phyloP scores from a whole-genome alignment of 30 jellyfish, hydroid and myxozoan species.

The Hydractinia symbiolongicarpus region DNA sequence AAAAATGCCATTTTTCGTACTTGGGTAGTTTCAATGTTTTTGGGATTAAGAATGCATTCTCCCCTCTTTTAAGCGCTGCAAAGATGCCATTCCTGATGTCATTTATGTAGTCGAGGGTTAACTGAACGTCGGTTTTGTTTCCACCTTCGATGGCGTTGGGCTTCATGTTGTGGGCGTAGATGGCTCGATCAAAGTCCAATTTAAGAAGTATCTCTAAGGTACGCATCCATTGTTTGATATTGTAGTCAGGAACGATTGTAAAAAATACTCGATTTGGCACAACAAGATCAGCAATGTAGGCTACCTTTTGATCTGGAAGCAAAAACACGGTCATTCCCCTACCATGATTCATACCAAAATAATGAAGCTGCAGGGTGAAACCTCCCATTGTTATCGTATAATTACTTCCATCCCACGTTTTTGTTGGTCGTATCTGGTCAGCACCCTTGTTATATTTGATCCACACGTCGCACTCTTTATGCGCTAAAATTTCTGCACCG shows the following conservation, averaged over 20 bases:
- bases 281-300: slow-evolving; percentile 1
- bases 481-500: neutral
- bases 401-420: neutral
- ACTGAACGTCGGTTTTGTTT: too few species aligned
- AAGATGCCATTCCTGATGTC: too few species aligned
- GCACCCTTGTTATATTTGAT: neutral
- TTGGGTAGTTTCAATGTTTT: too few species aligned
- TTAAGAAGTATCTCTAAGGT: neutral
- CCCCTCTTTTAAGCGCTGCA: too few species aligned
- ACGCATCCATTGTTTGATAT: neutral
- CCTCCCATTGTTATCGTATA: neutral
- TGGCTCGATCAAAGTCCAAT: neutral
- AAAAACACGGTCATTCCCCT: neutral
- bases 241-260: neutral
- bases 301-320: neutral
- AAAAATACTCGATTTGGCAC: neutral
- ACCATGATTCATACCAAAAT: neutral
- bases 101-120: too few species aligned
- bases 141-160: too few species aligned
- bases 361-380: neutral
- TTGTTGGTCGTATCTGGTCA: neutral
- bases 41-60: too few species aligned
- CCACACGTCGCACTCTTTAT: neutral
- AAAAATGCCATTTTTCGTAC: too few species aligned
- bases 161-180: neutral